These are phyloP conservation scores for Manduca sexta DNA, from an alignment of 1,140 invertebrate species.

Conservation along the genomic window DNA sequence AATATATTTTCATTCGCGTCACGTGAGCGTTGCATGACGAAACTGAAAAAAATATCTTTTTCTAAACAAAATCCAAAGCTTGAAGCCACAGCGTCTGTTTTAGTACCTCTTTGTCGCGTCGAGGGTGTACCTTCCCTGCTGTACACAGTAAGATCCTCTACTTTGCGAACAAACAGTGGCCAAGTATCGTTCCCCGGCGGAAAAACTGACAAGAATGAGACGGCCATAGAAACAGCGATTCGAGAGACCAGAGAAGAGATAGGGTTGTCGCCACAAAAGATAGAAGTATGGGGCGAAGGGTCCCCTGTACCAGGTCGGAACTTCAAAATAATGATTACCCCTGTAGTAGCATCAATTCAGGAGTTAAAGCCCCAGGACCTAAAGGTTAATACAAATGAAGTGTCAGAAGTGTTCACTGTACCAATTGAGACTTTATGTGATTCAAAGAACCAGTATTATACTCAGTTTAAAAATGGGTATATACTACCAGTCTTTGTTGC, in stretches of 20 bases:
- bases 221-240: constrained; percentile 81
- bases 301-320: constrained; percentile 63
- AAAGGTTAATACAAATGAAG: constrained; percentile 80
- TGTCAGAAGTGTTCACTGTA: constrained; percentile 84
- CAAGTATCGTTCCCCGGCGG: constrained; percentile 94
- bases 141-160: constrained; percentile 85
- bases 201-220: constrained; percentile 80
- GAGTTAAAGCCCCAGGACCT: constrained; percentile 73
- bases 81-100: constrained; percentile 57
- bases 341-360: constrained; percentile 82
- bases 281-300: constrained; percentile 84
- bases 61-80: constrained; percentile 23
- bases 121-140: constrained; percentile 82
- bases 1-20: constrained; percentile 42
- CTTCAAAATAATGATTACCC: constrained; percentile 77
- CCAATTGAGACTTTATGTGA: constrained; percentile 81
- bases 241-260: constrained; percentile 92
- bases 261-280: constrained; percentile 76
- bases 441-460: constrained; percentile 67
- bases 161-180: constrained; percentile 81
- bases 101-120: constrained; percentile 84
- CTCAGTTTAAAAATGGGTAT: constrained; percentile 48
- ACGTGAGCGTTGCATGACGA: constrained; percentile 45
- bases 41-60: constrained; percentile 37
- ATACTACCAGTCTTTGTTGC: constrained; percentile 56